Conservation (phyloP, 2,113 vertebrate species). For the Nematolebias whitei region DNA sequence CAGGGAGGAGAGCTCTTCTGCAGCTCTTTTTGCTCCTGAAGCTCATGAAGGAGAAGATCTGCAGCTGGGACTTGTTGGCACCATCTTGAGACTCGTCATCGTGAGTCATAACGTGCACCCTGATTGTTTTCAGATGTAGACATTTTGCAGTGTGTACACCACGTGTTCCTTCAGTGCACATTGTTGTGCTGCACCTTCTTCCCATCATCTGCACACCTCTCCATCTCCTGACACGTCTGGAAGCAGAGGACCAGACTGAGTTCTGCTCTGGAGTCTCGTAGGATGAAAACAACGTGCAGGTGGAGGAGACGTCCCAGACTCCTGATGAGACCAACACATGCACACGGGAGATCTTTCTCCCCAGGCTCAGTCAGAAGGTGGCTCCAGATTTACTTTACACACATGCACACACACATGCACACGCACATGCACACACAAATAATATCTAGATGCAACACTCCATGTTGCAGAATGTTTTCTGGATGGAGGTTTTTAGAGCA, state of each 20-base stretch:
- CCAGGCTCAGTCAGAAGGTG: conserved; percentile 6
- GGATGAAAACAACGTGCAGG: conserved; percentile 56
- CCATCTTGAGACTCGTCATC: too few relatives aligned
- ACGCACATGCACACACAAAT: not conserved
- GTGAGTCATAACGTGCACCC: too few relatives aligned
- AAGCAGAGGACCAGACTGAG: conserved; percentile 72
- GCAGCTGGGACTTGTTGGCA: too few relatives aligned
- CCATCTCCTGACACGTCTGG: conserved; percentile 71
- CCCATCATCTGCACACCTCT: conserved; percentile 55
- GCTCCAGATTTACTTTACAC: too few relatives aligned
- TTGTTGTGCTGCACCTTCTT: conserved; percentile 54
- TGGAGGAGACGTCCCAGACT: conserved; percentile 50
- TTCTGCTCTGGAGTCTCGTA: conserved; percentile 67
- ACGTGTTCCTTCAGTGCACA: too few relatives aligned
- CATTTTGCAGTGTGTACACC: not conserved
- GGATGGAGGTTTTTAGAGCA: conserved; percentile 56
- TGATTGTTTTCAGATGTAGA: too few relatives aligned
- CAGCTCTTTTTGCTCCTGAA: too few relatives aligned
- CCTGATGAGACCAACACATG: conserved; percentile 49
- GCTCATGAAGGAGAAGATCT: too few relatives aligned
- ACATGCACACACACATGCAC: too few relatives aligned
- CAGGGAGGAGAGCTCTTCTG: too few relatives aligned
- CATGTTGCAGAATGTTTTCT: conserved; percentile 38
- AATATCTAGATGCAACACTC: conserved; percentile 36
- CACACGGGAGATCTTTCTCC: conserved; percentile 51